Evolutionary conservation across 2,113 vertebrate species (phyloP).

Genomic region (Oreochromis niloticus): DNA sequence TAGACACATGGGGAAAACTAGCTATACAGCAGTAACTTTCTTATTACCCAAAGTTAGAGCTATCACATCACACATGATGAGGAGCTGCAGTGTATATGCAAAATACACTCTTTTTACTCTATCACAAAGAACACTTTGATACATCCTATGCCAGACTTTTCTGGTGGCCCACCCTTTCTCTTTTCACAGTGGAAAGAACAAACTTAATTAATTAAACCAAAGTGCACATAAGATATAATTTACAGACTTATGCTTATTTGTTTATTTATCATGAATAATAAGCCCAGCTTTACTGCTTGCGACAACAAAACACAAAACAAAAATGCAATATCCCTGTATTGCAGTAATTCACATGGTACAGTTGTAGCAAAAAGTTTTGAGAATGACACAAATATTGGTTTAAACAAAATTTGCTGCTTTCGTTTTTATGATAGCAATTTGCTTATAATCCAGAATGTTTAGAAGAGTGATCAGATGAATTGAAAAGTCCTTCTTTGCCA

Average conservation of each 20-base stretch:
- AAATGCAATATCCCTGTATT: not conserved
- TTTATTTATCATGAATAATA: not conserved
- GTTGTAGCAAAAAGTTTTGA: not conserved
- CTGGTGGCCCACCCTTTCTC: not conserved
- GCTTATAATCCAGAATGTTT: fast-evolving
- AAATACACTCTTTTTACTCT: not conserved
- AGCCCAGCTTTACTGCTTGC: not conserved
- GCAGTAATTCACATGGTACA: not conserved
- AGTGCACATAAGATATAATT: not conserved
- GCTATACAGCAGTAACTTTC: not conserved
- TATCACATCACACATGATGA: not conserved
- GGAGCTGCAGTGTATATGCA: not conserved
- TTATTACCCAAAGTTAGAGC: constrained; percentile 43
- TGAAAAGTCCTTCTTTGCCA: not conserved
- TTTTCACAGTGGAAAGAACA: not conserved
- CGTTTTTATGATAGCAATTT: not conserved
- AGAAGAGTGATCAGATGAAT: not conserved
- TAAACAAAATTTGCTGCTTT: not conserved
- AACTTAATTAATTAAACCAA: not conserved
- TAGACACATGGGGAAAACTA: not conserved
- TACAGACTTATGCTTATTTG: not conserved
- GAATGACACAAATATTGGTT: not conserved
- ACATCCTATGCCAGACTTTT: not conserved
- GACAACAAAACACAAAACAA: not conserved
- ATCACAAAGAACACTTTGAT: not conserved